Conservation (phyloP, 2,888 invertebrate species). For the Agrilus biguttatus region DNA sequence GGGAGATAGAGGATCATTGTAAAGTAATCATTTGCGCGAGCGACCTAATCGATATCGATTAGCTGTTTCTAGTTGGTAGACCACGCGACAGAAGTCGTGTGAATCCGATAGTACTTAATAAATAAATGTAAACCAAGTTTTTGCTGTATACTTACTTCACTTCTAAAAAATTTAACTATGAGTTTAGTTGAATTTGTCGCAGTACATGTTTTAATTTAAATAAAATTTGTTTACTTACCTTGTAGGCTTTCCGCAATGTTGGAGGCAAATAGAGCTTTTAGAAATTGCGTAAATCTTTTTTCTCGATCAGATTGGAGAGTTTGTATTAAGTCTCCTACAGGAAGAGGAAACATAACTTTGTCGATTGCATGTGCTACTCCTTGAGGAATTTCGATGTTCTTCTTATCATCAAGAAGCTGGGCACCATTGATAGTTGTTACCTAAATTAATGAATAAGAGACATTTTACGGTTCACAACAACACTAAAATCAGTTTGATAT, state of each 20-base stretch:
- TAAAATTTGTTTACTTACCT: constrained; percentile 32
- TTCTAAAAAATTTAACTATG: too few relatives aligned
- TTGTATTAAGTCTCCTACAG: constrained; percentile 73
- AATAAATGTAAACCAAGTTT: too few relatives aligned
- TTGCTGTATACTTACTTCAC: too few relatives aligned
- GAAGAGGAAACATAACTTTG: constrained; percentile 78
- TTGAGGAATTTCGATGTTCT: constrained; percentile 72
- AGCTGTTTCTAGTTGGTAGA: too few relatives aligned
- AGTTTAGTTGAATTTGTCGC: too few relatives aligned
- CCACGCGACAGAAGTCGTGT: too few relatives aligned
- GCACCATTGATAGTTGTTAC: constrained; percentile 79
- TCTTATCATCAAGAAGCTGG: constrained; percentile 63
- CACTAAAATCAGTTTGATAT: too few relatives aligned
- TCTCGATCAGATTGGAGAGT: constrained; percentile 75
- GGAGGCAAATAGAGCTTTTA: constrained; percentile 62
- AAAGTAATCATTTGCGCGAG: too few relatives aligned
- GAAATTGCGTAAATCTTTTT: constrained; percentile 62
- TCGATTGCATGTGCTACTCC: constrained; percentile 75
- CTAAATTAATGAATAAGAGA: constrained; percentile 24
- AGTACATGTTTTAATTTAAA: too few relatives aligned
- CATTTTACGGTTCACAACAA: background rate
- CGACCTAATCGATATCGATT: too few relatives aligned
- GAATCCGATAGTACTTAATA: too few relatives aligned
- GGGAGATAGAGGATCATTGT: too few relatives aligned
- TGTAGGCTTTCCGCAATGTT: constrained; percentile 61